phyloP scores from a whole-genome alignment of 2,888 invertebrate species.

The Frankliniella fusca region DNA sequence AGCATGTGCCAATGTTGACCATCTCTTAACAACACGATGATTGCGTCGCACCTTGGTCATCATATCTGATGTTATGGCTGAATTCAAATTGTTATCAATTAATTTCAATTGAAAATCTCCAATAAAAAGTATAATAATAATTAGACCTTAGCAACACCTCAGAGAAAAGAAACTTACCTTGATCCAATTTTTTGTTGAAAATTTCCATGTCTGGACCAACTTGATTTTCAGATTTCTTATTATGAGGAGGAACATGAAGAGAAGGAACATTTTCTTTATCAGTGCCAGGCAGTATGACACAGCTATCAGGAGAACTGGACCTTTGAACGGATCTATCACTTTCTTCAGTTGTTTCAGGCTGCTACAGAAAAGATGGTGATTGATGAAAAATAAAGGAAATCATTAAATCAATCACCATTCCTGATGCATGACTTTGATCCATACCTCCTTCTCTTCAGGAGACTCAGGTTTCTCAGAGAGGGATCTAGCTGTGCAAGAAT shows the following conservation, averaged over 20 bases:
- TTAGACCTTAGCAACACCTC: no score
- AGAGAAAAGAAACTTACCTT: not conserved
- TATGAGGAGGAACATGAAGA: not conserved
- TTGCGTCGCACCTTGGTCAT: constrained; percentile 34
- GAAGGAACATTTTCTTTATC: not conserved
- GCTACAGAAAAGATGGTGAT: not conserved
- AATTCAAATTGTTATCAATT: not conserved
- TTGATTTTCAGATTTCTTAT: not conserved
- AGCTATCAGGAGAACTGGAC: not conserved
- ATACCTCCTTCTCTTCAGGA: not conserved
- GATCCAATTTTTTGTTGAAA: not conserved
- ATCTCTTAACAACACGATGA: constrained; percentile 30
- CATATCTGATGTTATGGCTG: constrained; percentile 33
- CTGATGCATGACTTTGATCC: no score
- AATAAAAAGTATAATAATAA: not conserved
- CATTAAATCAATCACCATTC: not conserved
- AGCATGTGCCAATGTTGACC: constrained; percentile 34
- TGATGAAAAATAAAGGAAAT: not conserved
- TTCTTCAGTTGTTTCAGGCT: not conserved
- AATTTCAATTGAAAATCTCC: not conserved
- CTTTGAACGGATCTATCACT: not conserved
- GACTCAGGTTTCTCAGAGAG: not conserved
- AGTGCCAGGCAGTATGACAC: not conserved
- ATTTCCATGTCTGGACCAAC: not conserved
- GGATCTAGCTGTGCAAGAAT: no score